Evolutionary conservation across 1,140 invertebrate species (phyloP).

Genomic region (Nixonia krombeini): DNA sequence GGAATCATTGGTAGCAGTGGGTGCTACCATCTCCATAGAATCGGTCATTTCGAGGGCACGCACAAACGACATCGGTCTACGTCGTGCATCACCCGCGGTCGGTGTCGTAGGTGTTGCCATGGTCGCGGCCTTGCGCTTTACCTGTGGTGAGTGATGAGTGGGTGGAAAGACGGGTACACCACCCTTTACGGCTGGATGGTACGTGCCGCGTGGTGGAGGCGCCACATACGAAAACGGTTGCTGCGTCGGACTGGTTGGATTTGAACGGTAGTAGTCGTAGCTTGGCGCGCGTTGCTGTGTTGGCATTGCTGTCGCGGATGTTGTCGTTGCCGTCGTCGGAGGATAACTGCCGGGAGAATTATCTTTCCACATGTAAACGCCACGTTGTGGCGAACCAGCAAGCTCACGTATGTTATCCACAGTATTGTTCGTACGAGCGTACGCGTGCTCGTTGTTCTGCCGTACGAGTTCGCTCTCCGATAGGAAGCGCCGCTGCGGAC

Average conservation of each 20-base stretch:
- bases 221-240: constrained; percentile 67
- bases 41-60: constrained; percentile 92
- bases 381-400: constrained; percentile 86
- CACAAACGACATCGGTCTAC: constrained; percentile 92
- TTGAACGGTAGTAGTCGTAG: constrained; percentile 77
- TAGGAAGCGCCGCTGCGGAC: constrained; percentile 86
- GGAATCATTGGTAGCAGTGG: constrained; percentile 50
- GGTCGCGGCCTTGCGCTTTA: constrained; percentile 74
- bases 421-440: constrained; percentile 72
- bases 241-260: constrained; percentile 84
- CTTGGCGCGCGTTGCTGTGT: constrained; percentile 56
- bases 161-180: constrained; percentile 80
- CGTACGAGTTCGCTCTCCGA: constrained; percentile 87
- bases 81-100: constrained; percentile 68
- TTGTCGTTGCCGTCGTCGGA: constrained; percentile 52
- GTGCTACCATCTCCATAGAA: constrained; percentile 80
- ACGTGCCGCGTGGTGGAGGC: constrained; percentile 61
- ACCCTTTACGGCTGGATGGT: constrained; percentile 76
- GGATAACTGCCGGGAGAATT: constrained; percentile 73
- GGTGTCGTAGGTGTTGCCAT: constrained; percentile 69
- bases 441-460: constrained; percentile 74
- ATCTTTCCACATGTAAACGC: constrained; percentile 89
- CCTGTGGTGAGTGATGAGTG: constrained; percentile 75
- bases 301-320: constrained; percentile 53
- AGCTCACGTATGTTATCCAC: constrained; percentile 81